These are phyloP conservation scores for Ophion slaviceki DNA, from an alignment of 2,888 invertebrate genomes.

Conservation along the genomic window DNA sequence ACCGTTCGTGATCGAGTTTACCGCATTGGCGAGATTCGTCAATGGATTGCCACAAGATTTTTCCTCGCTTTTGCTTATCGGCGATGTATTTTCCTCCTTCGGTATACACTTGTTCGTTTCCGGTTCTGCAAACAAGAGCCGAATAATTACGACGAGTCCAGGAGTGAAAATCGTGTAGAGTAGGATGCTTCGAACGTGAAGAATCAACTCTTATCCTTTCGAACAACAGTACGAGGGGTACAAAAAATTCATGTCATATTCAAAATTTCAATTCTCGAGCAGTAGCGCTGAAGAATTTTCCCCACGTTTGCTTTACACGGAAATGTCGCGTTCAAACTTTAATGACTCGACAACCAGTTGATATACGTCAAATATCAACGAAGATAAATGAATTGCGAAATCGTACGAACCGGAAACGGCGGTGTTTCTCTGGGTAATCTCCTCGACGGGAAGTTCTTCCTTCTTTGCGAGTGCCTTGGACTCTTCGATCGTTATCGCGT, in stretches of 20 bases:
- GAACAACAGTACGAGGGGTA: not conserved
- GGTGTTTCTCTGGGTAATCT: constrained; percentile 50
- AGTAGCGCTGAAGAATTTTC: not conserved
- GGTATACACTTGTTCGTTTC: constrained; percentile 72
- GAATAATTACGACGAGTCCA: constrained; percentile 3
- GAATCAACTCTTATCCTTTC: not conserved
- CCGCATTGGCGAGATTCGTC: constrained; percentile 80
- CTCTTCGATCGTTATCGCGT: constrained; percentile 69
- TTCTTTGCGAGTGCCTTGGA: constrained; percentile 71
- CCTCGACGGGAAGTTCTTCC: constrained; percentile 70
- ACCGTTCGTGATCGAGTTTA: constrained; percentile 81
- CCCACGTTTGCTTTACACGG: no score
- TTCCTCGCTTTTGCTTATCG: constrained; percentile 77
- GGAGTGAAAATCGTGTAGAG: not conserved
- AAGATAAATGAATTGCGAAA: not conserved
- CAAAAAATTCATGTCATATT: not conserved
- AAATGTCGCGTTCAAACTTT: not conserved
- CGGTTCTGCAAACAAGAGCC: constrained; percentile 65
- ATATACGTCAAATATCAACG: not conserved
- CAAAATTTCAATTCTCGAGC: not conserved
- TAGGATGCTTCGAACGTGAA: no score
- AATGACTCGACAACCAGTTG: not conserved
- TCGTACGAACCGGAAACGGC: constrained; percentile 66
- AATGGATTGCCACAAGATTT: constrained; percentile 81
- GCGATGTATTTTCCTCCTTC: constrained; percentile 78